Evolutionary conservation across 2,113 vertebrate species (phyloP).

Genomic region (Dolichallabes microphthalmus): DNA sequence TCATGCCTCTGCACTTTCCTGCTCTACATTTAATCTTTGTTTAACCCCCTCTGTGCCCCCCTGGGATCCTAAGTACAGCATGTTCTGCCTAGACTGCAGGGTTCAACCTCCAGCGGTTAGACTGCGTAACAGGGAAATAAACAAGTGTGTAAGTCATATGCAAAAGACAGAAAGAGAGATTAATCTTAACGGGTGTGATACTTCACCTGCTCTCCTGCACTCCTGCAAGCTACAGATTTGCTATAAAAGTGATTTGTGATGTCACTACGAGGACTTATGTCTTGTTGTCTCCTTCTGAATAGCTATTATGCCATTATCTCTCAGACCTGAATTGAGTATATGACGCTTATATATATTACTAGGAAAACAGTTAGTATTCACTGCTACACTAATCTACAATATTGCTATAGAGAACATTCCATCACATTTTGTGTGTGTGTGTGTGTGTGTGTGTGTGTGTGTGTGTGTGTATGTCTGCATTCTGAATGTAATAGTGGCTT

Average conservation of each 20-base stretch:
- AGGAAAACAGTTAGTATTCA: background rate
- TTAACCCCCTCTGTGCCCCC: background rate
- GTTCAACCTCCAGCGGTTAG: background rate
- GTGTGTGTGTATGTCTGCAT: background rate
- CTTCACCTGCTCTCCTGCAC: background rate
- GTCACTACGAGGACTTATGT: background rate
- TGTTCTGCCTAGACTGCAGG: conserved; percentile 1
- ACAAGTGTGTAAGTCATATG: background rate
- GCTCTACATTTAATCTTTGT: background rate
- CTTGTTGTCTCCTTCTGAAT: conserved; percentile 23
- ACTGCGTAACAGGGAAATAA: background rate
- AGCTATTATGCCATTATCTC: conserved; percentile 30
- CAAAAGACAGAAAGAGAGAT: conserved; percentile 1
- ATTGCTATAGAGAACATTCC: background rate
- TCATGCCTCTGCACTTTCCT: background rate
- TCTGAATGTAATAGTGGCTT: background rate
- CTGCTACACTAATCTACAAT: background rate
- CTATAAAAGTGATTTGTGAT: conserved; percentile 20
- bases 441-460: background rate
- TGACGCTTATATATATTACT: background rate
- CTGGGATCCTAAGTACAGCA: background rate
- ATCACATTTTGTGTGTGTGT: background rate
- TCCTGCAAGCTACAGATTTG: background rate
- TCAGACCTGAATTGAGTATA: background rate
- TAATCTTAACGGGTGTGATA: background rate